These are phyloP conservation scores for Platalea minor DNA, from an alignment of 2,797 vertebrate species.

Conservation along the genomic window DNA sequence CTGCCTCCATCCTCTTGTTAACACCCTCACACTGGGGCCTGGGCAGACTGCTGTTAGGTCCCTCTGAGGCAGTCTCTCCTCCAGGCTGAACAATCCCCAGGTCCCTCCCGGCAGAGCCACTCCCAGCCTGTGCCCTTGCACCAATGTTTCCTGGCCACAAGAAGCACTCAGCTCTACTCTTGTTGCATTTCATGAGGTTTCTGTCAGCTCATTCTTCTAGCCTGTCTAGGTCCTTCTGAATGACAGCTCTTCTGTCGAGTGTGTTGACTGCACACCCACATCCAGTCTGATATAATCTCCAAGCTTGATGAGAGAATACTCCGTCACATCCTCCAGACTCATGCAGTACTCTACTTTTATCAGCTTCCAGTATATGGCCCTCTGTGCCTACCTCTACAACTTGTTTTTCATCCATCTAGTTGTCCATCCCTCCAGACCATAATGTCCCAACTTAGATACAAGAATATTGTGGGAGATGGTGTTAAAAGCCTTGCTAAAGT, in stretches of 20 bases:
- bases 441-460: not conserved
- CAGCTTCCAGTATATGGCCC: not conserved
- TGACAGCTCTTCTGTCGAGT: not conserved
- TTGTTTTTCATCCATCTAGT: not conserved
- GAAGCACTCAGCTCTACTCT: not conserved
- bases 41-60: not conserved
- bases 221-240: not conserved
- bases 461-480: not conserved
- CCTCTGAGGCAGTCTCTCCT: not conserved
- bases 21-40: accelerated
- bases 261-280: not conserved
- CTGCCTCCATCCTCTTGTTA: not conserved
- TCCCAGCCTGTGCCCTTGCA: not conserved
- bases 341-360: not conserved
- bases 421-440: not conserved
- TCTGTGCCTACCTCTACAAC: not conserved
- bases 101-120: not conserved
- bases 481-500: not conserved
- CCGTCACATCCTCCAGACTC: not conserved
- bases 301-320: not conserved
- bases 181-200: not conserved
- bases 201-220: not conserved
- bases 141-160: not conserved
- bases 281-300: not conserved
- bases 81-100: not conserved